Base-by-base conservation (phyloP, 2,888 invertebrate species). In the Polydrusus pterygomalis region DNA sequence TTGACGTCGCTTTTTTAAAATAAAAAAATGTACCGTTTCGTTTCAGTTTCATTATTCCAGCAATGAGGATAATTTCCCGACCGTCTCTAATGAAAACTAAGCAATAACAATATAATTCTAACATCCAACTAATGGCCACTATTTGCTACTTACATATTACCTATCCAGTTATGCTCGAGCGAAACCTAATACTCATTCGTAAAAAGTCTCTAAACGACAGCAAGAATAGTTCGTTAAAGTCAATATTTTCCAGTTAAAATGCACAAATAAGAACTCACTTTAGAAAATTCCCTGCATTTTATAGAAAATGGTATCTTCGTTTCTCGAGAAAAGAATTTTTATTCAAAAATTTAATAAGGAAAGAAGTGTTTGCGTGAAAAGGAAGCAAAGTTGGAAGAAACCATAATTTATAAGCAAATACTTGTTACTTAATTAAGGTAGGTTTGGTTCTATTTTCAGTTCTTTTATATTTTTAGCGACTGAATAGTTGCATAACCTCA, bases 291-390 rank as follows among this genome's bases (percentile, higher is more conserved):
- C 34, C 10, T 34, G 58, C 38, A 38, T 58, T 58, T 15, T 25
- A 34, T 58, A 20, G 25, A 58, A 38, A 58, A 38, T 58, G 38
- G 34, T 38, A 17, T 34, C 38, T 58, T 56, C 10, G n/a, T 56
- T 30, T n/a, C 18, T 3, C 1, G 15, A 38, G 58, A 58, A 58
- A 17, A 17, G 34, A 58, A 38, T 58, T 58, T 58, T 3, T 17
- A 17, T 58, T 17, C 58, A 38, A 58, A 58, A 58, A 58, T 58
- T 58, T 58, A 58, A 58, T 58, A 58, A 58, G 17, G 58, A 58
- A 38, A 58, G 34, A 58, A 58, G 34, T 34, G 58, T 10, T 10
- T 38, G 58, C 38, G 38, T 38, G 58, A 58, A 58, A 30, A 58
- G 58, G 58, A 58, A 58, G 34, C 9, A 38, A 58, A 9, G 8